Evolutionary conservation across 2,113 vertebrate genomes (phyloP).

Genomic region (crab-eating macaque (Macaca fascicularis)): DNA sequence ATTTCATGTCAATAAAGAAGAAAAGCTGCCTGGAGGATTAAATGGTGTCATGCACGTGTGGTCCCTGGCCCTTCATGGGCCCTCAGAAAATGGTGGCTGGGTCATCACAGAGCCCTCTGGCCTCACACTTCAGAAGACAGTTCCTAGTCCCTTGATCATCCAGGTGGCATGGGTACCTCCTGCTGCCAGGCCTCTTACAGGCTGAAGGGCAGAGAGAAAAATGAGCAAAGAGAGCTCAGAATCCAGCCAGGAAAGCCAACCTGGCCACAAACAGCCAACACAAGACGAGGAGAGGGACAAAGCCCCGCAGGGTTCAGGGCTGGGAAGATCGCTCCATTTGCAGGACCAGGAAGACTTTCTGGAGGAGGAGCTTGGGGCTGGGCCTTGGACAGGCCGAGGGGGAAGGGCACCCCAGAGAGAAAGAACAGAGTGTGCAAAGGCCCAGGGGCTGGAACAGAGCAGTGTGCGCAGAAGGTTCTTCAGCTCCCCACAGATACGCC

Average conservation of each 20-base stretch:
- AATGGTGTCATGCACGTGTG: neutral
- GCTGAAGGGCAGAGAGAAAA: neutral
- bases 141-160: neutral
- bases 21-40: neutral
- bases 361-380: neutral
- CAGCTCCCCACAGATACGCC: neutral
- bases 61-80: neutral
- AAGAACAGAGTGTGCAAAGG: neutral
- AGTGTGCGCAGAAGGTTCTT: neutral
- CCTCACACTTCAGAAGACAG: neutral
- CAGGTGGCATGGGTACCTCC: neutral
- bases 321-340: too few species aligned
- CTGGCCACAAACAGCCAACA: too few species aligned
- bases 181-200: neutral
- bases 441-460: neutral
- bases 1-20: neutral
- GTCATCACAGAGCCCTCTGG: neutral
- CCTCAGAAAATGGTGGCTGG: neutral
- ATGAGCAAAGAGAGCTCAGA: neutral
- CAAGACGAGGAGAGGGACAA: neutral
- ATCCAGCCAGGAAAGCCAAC: neutral
- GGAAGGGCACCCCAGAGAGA: neutral
- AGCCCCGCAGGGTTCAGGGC: neutral
- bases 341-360: neutral
- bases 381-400: neutral